These are phyloP conservation scores for Crossocerus cetratus DNA, from an alignment of 2,888 invertebrate genomes.

Conservation along the genomic window DNA sequence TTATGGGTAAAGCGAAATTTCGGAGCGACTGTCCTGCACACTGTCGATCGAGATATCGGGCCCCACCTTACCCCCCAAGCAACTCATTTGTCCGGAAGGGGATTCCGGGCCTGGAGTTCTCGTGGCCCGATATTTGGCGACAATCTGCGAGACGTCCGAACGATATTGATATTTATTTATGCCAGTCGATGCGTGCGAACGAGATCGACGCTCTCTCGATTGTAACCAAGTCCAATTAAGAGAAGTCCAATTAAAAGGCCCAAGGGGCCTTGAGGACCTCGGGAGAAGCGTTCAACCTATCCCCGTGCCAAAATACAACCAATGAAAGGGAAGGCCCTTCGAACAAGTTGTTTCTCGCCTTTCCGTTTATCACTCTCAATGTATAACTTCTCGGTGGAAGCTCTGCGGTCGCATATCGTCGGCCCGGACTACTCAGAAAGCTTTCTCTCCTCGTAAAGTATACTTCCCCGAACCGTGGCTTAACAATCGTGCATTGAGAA, in stretches of 20 bases:
- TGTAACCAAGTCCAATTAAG: conserved; percentile 29
- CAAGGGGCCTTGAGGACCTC: background rate
- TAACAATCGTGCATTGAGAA: background rate
- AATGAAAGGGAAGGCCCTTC: conserved; percentile 58
- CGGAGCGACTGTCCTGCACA: background rate
- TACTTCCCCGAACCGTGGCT: background rate
- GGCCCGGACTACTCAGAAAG: background rate
- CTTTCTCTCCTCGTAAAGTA: background rate
- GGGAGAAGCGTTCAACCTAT: conserved; percentile 47
- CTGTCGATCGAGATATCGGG: conserved; percentile 6
- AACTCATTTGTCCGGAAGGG: conserved; percentile 20
- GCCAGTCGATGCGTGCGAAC: background rate
- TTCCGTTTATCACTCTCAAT: conserved; percentile 24
- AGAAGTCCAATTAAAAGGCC: too few relatives aligned
- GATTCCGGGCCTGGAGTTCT: background rate
- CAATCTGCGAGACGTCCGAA: conserved; percentile 3
- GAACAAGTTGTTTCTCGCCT: conserved; percentile 36
- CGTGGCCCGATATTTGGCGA: background rate
- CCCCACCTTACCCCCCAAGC: background rate
- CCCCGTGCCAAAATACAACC: conserved; percentile 72
- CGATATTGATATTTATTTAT: background rate
- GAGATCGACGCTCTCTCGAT: conserved; percentile 13
- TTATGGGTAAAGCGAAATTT: background rate
- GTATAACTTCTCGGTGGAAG: conserved; percentile 13
- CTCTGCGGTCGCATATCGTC: conserved; percentile 4